Base-by-base conservation (phyloP, 1,140 invertebrate species). In the Neuroterus valhalla region DNA sequence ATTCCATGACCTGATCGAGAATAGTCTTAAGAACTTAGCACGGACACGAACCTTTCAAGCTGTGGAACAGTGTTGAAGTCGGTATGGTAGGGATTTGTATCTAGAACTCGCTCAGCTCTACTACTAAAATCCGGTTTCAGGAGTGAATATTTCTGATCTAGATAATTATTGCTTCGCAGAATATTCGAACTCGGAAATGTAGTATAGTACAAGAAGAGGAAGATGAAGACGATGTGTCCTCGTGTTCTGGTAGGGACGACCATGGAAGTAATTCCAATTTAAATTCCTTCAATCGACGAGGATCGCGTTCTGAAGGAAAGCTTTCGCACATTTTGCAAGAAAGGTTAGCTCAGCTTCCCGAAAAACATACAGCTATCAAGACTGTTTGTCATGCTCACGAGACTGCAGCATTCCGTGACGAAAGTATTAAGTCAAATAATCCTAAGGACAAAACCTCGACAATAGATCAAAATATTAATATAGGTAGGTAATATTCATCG, bases 131-230 rank as follows among this genome's bases (percentile, higher is more conserved):
- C 23, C 19, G 23, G 14, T 38, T 15, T 21, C 68, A 68, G 19
- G 43, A 74, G 66, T 38, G 5, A 38, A 8, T 0, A 12, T 48
- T 70, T 72, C 19, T 68, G 70, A 72, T 79, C 26, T 70, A 26
- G 55, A 70, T 67, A 72, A 50, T 75, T 77, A 76, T 72, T 79
- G 48, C 66, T 74, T 85, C 85, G 15, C 78, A 91, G 89, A 90
- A 87, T 67, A 73, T 86, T 55, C 90, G 96, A 66, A 93, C 93
- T 43, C 91, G 96, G 62, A 97, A 97, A 84, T 97, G 96, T 89
- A 96, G 95, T 81, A 96, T 97, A 80, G 96, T 97, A 8, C 94
- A 94, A 79, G 96, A 96, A 88, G 96, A 96, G 83, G 95, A 96
- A 79, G 95, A 96, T 79, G 92, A 92, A 77, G 92, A 91, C 71